These are phyloP conservation scores for Calliopum simillimum DNA, from an alignment of 2,888 invertebrate genomes.

Conservation along the genomic window DNA sequence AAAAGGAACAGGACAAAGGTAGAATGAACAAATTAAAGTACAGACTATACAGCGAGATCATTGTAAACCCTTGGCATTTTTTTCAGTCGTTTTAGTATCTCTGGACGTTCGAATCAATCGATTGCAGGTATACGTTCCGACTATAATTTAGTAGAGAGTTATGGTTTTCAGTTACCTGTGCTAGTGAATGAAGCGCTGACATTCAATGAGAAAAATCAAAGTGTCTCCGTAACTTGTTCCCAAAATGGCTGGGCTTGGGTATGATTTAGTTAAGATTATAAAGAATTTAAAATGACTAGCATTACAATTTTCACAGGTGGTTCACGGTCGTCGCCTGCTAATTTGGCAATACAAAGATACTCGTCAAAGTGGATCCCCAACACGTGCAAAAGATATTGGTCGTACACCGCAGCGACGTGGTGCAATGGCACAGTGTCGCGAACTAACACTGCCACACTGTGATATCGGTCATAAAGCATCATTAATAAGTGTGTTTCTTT, in stretches of 20 bases:
- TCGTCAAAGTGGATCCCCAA: slow-evolving; percentile 48
- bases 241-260: slow-evolving; percentile 72
- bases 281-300: slow-evolving; percentile 66
- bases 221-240: slow-evolving; percentile 69
- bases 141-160: slow-evolving; percentile 80
- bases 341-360: slow-evolving; percentile 83
- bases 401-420: slow-evolving; percentile 68
- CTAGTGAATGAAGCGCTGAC: slow-evolving; percentile 89
- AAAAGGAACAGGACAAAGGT: slow-evolving; percentile 47
- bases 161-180: slow-evolving; percentile 86
- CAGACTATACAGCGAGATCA: not conserved
- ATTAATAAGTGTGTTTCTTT: slow-evolving; percentile 79
- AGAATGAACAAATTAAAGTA: not conserved
- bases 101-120: slow-evolving; percentile 75
- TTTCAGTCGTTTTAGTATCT: slow-evolving; percentile 58
- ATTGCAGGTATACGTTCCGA: slow-evolving; percentile 83
- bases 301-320: slow-evolving; percentile 72
- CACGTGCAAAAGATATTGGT: slow-evolving; percentile 46
- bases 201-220: slow-evolving; percentile 74
- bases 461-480: slow-evolving; percentile 92
- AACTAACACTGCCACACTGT: slow-evolving; percentile 89
- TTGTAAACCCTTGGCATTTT: not conserved
- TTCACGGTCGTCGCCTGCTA: slow-evolving; percentile 84
- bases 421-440: slow-evolving; percentile 77
- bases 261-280: slow-evolving; percentile 31